Percentiles rank a stretch among this genome's conserved stretches.
Evolutionary conservation across 2,888 invertebrate species (phyloP).

Genomic region (Cyrtodaria siliqua): DNA sequence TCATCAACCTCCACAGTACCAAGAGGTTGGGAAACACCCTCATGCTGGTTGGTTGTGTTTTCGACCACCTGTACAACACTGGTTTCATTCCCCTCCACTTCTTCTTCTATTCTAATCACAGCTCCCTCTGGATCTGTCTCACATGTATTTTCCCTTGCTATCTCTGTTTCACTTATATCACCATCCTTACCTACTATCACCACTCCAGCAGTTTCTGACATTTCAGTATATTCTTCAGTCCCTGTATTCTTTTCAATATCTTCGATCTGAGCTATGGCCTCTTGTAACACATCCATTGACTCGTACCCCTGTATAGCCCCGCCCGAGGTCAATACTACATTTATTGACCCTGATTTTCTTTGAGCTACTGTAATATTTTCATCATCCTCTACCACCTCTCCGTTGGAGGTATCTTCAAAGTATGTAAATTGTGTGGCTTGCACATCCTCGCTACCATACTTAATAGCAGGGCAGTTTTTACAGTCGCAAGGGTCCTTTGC

Average conservation of each 20-base stretch:
- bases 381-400: background rate
- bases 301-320: slow-evolving; percentile 34
- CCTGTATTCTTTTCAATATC: slow-evolving; percentile 44
- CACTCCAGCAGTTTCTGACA: background rate
- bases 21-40: background rate
- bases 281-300: slow-evolving; percentile 56
- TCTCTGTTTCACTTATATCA: background rate
- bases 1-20: background rate
- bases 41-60: background rate
- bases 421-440: background rate
- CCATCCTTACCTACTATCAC: background rate
- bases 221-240: background rate
- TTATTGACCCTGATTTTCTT: slow-evolving; percentile 8
- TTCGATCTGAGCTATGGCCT: slow-evolving; percentile 60
- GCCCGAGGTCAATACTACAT: slow-evolving; percentile 18
- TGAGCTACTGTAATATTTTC: background rate
- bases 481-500: slow-evolving; percentile 58
- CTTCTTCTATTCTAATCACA: slow-evolving; percentile 2
- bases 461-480: slow-evolving; percentile 31
- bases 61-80: background rate
- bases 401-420: background rate
- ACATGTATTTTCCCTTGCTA: background rate
- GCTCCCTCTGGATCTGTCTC: background rate
- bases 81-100: background rate
- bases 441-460: background rate